Conservation (phyloP, 1,140 invertebrate species). For the Drosophila quadrilineata region DNA sequence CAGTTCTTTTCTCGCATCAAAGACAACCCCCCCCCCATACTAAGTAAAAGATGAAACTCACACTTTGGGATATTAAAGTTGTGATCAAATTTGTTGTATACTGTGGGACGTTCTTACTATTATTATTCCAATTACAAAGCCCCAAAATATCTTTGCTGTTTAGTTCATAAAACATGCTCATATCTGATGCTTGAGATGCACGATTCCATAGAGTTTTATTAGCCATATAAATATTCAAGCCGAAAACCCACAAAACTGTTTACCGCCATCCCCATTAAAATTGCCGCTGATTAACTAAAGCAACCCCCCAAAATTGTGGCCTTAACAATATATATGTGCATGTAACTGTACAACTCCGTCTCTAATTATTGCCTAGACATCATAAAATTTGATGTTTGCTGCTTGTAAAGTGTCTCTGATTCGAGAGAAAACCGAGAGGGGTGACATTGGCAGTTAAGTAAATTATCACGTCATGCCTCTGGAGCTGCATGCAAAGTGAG, state of each 20-base stretch:
- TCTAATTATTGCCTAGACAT: conserved; percentile 67
- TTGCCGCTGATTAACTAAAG: conserved; percentile 16
- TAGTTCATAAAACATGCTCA: not conserved
- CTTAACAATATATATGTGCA: conserved; percentile 20
- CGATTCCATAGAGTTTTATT: conserved; percentile 21
- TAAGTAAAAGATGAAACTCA: not conserved
- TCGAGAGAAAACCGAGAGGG: not conserved
- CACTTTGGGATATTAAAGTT: not conserved
- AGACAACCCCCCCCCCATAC: not conserved
- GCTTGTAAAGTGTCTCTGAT: conserved; percentile 54
- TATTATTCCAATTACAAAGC: conserved; percentile 8
- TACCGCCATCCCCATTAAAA: conserved; percentile 38
- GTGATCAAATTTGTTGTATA: conserved; percentile 3
- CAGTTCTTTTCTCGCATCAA: conserved; percentile 4
- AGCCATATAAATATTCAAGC: conserved; percentile 9
- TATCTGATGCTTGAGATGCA: conserved; percentile 1
- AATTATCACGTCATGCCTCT: conserved; percentile 54
- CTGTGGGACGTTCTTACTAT: not conserved
- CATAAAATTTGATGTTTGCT: conserved; percentile 66
- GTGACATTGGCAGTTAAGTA: conserved; percentile 29
- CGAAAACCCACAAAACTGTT: not conserved
- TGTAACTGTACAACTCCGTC: no score
- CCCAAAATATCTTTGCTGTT: not conserved
- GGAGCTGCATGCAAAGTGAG: conserved; percentile 34
- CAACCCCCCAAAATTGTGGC: not conserved